Evolutionary conservation across 2,888 invertebrate species (phyloP).

Genomic region (Sicus ferrugineus): DNA sequence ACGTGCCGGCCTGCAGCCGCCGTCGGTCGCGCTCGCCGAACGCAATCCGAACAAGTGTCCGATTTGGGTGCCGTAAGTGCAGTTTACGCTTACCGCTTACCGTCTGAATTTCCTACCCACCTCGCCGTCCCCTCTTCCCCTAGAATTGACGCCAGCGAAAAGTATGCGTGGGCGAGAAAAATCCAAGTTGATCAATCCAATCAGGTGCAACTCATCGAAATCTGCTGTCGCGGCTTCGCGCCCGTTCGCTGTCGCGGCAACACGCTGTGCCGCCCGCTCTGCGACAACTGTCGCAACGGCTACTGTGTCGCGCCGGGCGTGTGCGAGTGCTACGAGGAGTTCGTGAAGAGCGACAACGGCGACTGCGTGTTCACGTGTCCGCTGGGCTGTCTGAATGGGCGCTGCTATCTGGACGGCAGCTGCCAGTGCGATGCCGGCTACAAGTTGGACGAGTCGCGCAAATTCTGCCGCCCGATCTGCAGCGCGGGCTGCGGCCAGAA

Average conservation of each 20-base stretch:
- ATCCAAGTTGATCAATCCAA: conserved; percentile 63
- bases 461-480: conserved; percentile 72
- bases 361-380: conserved; percentile 62
- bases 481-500: conserved; percentile 53
- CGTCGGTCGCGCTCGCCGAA: conserved; percentile 40
- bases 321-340: conserved; percentile 59
- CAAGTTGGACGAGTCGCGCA: conserved; percentile 67
- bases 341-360: conserved; percentile 56
- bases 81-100: not conserved
- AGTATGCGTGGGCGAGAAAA: conserved; percentile 47
- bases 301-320: conserved; percentile 52
- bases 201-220: conserved; percentile 70
- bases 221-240: conserved; percentile 76
- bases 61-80: conserved; percentile 61
- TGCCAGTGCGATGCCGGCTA: conserved; percentile 75
- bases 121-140: not conserved
- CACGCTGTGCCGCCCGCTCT: conserved; percentile 51
- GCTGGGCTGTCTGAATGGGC: conserved; percentile 68
- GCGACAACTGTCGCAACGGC: conserved; percentile 58
- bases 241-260: conserved; percentile 46
- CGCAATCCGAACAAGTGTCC: conserved; percentile 49
- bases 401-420: conserved; percentile 69
- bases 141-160: conserved; percentile 47
- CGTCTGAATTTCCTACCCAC: not conserved
- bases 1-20: conserved; percentile 39